Evolutionary conservation across 2,797 vertebrate genomes (phyloP), one percentile per base, ranked within the genome.

Genomic region (Macrochelys suwanniensis): DNA sequence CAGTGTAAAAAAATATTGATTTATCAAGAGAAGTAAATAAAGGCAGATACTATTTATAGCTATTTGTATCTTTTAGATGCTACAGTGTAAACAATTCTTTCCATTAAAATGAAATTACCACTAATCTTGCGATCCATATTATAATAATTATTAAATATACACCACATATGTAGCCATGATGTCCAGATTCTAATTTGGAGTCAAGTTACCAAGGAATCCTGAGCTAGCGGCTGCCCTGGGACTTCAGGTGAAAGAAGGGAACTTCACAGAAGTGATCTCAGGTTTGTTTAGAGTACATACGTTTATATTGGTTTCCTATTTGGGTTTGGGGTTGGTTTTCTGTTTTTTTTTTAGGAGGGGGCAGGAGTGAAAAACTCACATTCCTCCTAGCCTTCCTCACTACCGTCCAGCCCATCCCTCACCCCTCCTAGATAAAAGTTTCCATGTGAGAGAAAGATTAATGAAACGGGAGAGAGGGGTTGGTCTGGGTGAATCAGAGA

Each of bases 1-100:
- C 85, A 86, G 82, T 89, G 84, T 93, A 94, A 94, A 80, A 80
- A 96, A 84, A 76, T 28, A 76, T 65, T 86, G 92, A 97, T 97
- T 97, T 97, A 95, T 96, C 89, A 89, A 94, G 86, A 95, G 87
- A 95, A 95, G 94, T 95, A 97, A 95, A 96, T 96, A 94, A 92
- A 97, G 92, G 90, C 94, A 95, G 93, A 96, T 93, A 95, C 33
- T 80, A 94, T 97, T 95, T 89, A 90, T 93, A 87, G 65, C 31
- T 84, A 33, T 95, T 94, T 94, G 87, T 95, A 82, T 71, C 82
- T 96, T 82, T 76, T 92, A 86, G 89, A 96, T 91, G 84, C 92
- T 95, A 92, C 86, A 96, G 88, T 81, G 82, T 95, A 31, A 97
- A 96, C 86, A 96, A 81, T 61, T 11, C 84, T 83, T 71, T 68